Evolutionary conservation across 2,797 vertebrate species (phyloP).

Genomic region (Xenops minutus): DNA sequence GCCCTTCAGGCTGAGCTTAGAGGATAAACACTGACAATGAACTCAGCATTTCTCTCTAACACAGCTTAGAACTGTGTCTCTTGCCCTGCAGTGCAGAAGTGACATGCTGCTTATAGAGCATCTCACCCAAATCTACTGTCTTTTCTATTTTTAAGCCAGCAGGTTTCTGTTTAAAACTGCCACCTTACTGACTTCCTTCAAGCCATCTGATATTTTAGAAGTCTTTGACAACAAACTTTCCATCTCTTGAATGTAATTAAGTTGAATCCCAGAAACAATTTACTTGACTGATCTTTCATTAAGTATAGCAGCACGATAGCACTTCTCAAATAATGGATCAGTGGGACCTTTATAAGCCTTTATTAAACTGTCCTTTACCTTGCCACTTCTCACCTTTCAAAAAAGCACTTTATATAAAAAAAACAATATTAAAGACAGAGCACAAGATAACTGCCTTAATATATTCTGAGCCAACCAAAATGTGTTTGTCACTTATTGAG

Average conservation of each 20-base stretch:
- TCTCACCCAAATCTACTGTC: not conserved
- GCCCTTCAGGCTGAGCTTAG: not conserved
- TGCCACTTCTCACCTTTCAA: not conserved
- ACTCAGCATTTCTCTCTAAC: not conserved
- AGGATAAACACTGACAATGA: conserved; percentile 2
- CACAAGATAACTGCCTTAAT: not conserved
- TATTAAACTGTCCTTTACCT: not conserved
- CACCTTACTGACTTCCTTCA: not conserved
- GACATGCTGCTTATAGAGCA: not conserved
- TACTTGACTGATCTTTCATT: not conserved
- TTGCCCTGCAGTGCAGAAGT: not conserved
- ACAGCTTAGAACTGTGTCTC: not conserved
- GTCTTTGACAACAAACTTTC: not conserved
- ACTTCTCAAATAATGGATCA: not conserved
- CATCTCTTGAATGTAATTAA: not conserved
- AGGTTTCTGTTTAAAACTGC: conserved; percentile 10
- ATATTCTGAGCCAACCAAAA: not conserved
- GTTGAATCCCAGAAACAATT: not conserved
- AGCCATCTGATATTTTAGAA: not conserved
- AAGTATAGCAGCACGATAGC: not conserved
- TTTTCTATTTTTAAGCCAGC: not conserved
- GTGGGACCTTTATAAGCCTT: not conserved
- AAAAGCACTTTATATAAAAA: not conserved
- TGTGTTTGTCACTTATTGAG: not conserved
- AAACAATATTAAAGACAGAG: not conserved